Percentiles rank a stretch among this genome's conserved stretches.
These are phyloP conservation scores for Cotesia glomerata DNA, from an alignment of 1,140 invertebrate genomes.

Conservation along the genomic window DNA sequence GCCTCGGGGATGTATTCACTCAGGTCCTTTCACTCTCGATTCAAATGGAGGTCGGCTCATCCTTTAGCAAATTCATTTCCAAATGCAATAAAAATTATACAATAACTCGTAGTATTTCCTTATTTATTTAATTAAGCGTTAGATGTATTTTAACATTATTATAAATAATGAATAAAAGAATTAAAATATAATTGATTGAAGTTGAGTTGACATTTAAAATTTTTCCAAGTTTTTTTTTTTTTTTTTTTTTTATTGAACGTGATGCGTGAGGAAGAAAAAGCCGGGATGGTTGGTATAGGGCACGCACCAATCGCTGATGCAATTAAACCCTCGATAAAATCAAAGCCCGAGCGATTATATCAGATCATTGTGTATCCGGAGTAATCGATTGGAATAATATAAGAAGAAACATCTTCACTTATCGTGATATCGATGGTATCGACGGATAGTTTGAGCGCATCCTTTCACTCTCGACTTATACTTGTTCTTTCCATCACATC, in stretches of 20 bases:
- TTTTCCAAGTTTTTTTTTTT: too few species aligned
- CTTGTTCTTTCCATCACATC: background rate
- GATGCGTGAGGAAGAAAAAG: background rate
- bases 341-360: background rate
- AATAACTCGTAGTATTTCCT: background rate
- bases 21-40: constrained; percentile 34
- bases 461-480: constrained; percentile 12
- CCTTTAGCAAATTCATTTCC: constrained; percentile 21
- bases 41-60: constrained; percentile 29
- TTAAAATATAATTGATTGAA: too few species aligned
- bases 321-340: background rate
- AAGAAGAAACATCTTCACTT: background rate
- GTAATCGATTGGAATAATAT: background rate
- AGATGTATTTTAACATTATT: too few species aligned
- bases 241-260: too few species aligned
- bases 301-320: background rate
- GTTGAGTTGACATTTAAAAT: too few species aligned
- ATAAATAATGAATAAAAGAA: too few species aligned
- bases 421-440: background rate
- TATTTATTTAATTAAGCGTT: too few species aligned
- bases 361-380: background rate
- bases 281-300: background rate
- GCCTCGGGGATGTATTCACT: background rate
- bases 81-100: constrained; percentile 9
- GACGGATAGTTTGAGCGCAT: background rate